A percentile compares a stretch with the other conserved stretches of the same genome.
Evolutionary conservation across 2,888 invertebrate species (phyloP).

Genomic region (Caenorhabditis virilis): DNA sequence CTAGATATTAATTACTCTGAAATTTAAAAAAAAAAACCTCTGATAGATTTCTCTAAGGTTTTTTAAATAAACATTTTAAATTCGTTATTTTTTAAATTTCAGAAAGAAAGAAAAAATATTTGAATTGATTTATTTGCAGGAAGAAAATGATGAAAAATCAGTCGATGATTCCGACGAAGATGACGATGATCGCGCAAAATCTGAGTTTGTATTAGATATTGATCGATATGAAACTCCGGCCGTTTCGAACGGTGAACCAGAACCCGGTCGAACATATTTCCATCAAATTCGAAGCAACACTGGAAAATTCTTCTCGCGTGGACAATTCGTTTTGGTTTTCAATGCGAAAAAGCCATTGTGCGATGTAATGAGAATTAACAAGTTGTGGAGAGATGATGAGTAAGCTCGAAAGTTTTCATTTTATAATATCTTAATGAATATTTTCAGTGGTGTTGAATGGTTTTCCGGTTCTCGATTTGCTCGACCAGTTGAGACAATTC

Average conservation of each 20-base stretch:
- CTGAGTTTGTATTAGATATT: conserved; percentile 22
- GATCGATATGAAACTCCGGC: conserved; percentile 18
- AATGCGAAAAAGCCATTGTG: conserved; percentile 84
- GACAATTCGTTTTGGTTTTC: conserved; percentile 93
- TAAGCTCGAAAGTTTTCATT: conserved; percentile 3
- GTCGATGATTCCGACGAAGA: conserved; percentile 23
- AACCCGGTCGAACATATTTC: conserved; percentile 37
- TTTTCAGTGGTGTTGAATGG: conserved; percentile 82
- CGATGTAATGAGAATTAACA: conserved; percentile 88
- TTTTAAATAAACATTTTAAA: too few species aligned
- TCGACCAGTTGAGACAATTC: conserved; percentile 84
- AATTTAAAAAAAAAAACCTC: too few species aligned
- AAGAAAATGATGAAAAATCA: background rate
- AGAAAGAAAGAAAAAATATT: too few species aligned
- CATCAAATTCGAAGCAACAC: conserved; percentile 36
- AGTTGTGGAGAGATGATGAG: conserved; percentile 83
- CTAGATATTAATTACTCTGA: too few species aligned
- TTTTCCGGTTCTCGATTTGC: conserved; percentile 93
- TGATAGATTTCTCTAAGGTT: too few species aligned
- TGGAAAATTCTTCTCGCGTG: conserved; percentile 70
- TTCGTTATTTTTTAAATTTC: background rate
- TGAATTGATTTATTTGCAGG: background rate
- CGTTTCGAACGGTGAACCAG: conserved; percentile 13
- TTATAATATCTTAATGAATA: conserved; percentile 19
- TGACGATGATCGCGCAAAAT: conserved; percentile 28